Base-by-base conservation (phyloP, 2,888 invertebrate species). In the Catonia carolina region DNA sequence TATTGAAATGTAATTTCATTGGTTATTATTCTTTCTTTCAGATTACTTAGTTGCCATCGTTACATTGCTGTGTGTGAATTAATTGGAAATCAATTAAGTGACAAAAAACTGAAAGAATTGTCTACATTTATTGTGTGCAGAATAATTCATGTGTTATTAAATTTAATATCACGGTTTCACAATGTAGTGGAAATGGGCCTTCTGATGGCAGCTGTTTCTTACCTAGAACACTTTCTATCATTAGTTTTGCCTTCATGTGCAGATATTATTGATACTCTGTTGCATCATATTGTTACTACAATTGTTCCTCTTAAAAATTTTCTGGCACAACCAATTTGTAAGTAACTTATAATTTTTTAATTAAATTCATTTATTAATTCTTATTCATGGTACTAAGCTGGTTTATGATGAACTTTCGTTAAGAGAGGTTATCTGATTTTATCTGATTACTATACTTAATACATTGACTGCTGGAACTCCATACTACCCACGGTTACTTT, bases 281-380 rank as follows among this genome's bases (percentile, higher is more conserved):
- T 55, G 6, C 39, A 48, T 15, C n/a, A 18, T n/a, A 7, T 55
- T 31, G 31, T 41, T 17, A 20, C 55, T 1, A 49, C 27, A n/a
- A 35, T 55, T 6, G 20, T 55, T 7, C 55, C 55, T 8, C 37
- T 50, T 27, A 27, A n/a, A n/a, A n/a, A n/a, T n/a, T n/a, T n/a
- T n/a, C n/a, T n/a, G n/a, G n/a, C n/a, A n/a, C n/a, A 10, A 49
- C 49, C 2, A n/a, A 37, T 14, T 31, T 12, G 33, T 14, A 37
- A n/a, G 39, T 33, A n/a, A 7, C 14, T 27, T 18, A 18, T 18
- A 53, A 48, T 45, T 22, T 42, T 37, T 37, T 4, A 37, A 37
- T 14, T 7, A 5, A 12, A 49, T 31, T 14, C 33, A 12, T 31
- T 27, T 49, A 15, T 15, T 23, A 31, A 31, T 49, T 14, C 2